Percentiles rank a stretch among this genome's conserved stretches.
Evolutionary conservation across 1,140 invertebrate genomes (phyloP).

Genomic region (Bombus fervidus): DNA sequence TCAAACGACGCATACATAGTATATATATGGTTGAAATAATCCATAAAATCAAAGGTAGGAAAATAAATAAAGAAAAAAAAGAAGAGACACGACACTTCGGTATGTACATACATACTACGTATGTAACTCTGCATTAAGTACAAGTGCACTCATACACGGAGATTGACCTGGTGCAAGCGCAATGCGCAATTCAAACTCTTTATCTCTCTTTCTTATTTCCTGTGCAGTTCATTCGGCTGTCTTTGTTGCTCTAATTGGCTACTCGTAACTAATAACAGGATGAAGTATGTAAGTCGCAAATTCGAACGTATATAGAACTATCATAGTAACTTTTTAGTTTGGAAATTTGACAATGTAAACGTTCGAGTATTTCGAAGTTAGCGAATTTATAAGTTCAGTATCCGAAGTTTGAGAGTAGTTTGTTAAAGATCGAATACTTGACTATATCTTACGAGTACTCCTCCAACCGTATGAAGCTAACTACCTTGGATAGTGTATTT

Average conservation of each 20-base stretch:
- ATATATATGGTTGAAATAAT: neutral
- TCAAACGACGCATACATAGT: too few relatives aligned
- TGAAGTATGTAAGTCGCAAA: too few relatives aligned
- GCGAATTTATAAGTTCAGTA: neutral
- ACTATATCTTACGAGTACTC: too few relatives aligned
- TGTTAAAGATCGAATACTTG: too few relatives aligned
- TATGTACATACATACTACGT: neutral
- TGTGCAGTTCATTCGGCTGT: neutral
- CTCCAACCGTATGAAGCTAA: neutral
- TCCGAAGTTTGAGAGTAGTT: neutral
- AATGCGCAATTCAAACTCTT: conserved; percentile 40
- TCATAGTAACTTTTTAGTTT: too few relatives aligned
- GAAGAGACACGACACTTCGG: neutral
- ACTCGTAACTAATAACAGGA: neutral
- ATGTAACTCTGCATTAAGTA: conserved; percentile 5
- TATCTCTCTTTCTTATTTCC: conserved; percentile 6
- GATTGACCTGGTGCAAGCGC: conserved; percentile 51
- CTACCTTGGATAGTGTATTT: neutral
- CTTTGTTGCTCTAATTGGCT: neutral
- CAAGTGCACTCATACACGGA: conserved; percentile 50
- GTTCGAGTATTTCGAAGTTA: neutral
- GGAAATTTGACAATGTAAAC: too few relatives aligned
- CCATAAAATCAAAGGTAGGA: neutral
- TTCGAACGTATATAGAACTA: too few relatives aligned
- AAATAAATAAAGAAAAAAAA: neutral